Percentiles rank a stretch among this genome's conserved stretches.
These are phyloP conservation scores for Lates japonicus DNA, from an alignment of 2,797 vertebrate genomes.

Conservation along the genomic window DNA sequence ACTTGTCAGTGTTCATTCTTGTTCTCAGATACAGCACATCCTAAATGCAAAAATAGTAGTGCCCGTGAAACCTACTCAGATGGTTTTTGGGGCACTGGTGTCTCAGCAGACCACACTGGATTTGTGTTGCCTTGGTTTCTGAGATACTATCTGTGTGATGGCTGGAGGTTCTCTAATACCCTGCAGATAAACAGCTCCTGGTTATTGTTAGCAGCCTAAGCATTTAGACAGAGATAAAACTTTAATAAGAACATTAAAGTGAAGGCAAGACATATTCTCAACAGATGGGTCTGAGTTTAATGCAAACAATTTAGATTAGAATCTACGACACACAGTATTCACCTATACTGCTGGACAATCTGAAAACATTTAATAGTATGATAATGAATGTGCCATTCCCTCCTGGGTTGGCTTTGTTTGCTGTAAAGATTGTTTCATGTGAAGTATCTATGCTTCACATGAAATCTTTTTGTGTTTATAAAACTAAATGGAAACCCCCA, in stretches of 20 bases:
- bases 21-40: slow-evolving; percentile 2
- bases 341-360: neutral
- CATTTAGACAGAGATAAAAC: neutral
- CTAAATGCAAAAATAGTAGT: neutral
- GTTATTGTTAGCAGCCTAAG: slow-evolving; percentile 21
- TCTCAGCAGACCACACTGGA: slow-evolving; percentile 55
- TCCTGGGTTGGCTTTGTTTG: too few species aligned
- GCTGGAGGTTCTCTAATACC: slow-evolving; percentile 58
- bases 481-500: neutral
- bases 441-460: neutral
- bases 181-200: slow-evolving; percentile 37
- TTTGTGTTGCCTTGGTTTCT: slow-evolving; percentile 82
- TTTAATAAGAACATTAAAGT: slow-evolving; percentile 7
- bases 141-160: slow-evolving; percentile 78
- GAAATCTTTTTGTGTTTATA: neutral
- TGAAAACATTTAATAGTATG: neutral
- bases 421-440: neutral
- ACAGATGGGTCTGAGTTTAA: slow-evolving; percentile 1
- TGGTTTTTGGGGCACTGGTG: slow-evolving; percentile 45
- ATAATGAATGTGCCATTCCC: neutral
- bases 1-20: neutral
- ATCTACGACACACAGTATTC: neutral
- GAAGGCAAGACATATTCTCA: neutral
- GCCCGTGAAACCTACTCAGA: neutral
- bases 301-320: neutral